Base-by-base conservation (phyloP, 2,888 invertebrate species). In the Cataglyphis altisquamis region DNA sequence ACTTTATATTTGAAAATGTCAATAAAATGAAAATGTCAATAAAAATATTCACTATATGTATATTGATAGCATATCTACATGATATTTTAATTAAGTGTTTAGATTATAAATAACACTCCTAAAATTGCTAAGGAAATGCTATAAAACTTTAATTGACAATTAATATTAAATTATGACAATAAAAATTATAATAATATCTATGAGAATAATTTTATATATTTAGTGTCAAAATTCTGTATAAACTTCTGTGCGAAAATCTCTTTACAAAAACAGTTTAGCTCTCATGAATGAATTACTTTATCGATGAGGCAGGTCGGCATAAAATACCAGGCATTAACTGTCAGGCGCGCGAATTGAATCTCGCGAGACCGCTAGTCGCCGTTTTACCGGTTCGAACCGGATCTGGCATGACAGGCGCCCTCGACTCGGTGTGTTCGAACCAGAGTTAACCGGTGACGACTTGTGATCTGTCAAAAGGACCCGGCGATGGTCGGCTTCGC, bases 371-470 rank as follows among this genome's bases (percentile, higher is more conserved):
- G 85, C 84, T 32, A 77, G 86, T 84, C 86, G 87, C 86, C 81
- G 82, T 66, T 80, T 78, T 84, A 84, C 89, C 84, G 90, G 89
- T 88, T 88, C 63, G 62, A 89, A 87, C 90, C 84, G 88, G 89
- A 85, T 70, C 21, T 2, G 8, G 64, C 60, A 36, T 48, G 21
- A 67, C 55, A 70, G 63, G 63, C 55, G 63, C 45, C 70, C 83
- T 62, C 83, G 84, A 84, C 83, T 84, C 83, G 80, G 91, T 90
- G 86, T 84, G 86, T 86, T 84, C 86, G 83, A 91, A 91, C 92
- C 92, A 88, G 91, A 90, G 87, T 74, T 84, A 91, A 91, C 92
- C 85, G 83, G 91, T 75, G 81, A 80, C 60, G 52, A 81, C 83
- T 29, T 29, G 39, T 41, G 55, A 67, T 77, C 55, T 15, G 39